phyloP scores from a whole-genome alignment of 2,113 vertebrate genomes.

The Clarias macrocephalus region DNA sequence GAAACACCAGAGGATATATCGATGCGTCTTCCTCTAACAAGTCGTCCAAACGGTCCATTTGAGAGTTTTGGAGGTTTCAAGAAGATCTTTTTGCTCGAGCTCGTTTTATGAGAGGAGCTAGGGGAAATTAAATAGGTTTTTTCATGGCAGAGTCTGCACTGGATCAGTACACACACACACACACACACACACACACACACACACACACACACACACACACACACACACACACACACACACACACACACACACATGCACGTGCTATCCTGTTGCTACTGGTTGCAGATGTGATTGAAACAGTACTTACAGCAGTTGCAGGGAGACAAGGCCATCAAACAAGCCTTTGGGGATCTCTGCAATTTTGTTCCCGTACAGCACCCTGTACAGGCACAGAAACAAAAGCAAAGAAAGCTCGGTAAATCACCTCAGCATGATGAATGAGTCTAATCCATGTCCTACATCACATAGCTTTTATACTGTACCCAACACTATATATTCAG shows the following conservation, averaged over 20 bases:
- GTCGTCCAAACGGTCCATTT: constrained; percentile 58
- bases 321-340: constrained; percentile 94
- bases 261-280: constrained; percentile 32
- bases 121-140: constrained; percentile 28
- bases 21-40: constrained; percentile 42
- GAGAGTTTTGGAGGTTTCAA: constrained; percentile 56
- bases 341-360: constrained; percentile 96
- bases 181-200: no score
- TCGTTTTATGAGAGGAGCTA: constrained; percentile 66
- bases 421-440: not conserved
- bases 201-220: no score
- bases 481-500: no score
- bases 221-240: constrained; percentile 35
- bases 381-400: constrained; percentile 66
- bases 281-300: constrained; percentile 38
- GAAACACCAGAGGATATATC: constrained; percentile 23
- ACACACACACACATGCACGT: constrained; percentile 5
- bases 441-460: not conserved
- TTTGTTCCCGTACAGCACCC: constrained; percentile 98
- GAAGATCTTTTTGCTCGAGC: constrained; percentile 63
- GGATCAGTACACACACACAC: constrained; percentile 32
- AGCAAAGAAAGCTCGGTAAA: constrained; percentile 46
- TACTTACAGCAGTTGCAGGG: constrained; percentile 97
- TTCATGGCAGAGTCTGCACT: constrained; percentile 7
- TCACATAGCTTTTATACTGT: not conserved